A percentile compares a stretch with the other conserved stretches of the same genome.
Conservation (phyloP, 1,140 invertebrate species). For the Drosophila ambigua region DNA sequence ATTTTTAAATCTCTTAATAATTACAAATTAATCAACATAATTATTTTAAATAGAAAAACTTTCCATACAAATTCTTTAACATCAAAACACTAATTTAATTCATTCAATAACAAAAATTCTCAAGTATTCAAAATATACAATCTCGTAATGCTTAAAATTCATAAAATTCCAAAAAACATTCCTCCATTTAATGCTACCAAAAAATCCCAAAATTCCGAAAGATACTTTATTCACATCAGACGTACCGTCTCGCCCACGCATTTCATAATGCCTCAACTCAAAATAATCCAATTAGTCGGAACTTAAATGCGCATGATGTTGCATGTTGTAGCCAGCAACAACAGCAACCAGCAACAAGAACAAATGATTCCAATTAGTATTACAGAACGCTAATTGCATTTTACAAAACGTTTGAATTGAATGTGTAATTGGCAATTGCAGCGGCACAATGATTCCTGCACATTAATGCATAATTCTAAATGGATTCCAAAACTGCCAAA, state of each 20-base stretch:
- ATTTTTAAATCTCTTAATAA: too few relatives aligned
- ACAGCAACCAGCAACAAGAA: conserved; percentile 6
- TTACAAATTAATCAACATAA: too few relatives aligned
- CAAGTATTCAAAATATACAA: too few relatives aligned
- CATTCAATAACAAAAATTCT: too few relatives aligned
- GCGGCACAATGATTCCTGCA: conserved; percentile 51
- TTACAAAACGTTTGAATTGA: conserved; percentile 71
- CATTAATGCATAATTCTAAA: conserved; percentile 59
- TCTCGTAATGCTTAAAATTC: too few relatives aligned
- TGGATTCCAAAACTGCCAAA: conserved; percentile 40
- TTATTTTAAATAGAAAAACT: too few relatives aligned
- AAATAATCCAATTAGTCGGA: conserved; percentile 60
- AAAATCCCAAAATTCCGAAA: too few relatives aligned
- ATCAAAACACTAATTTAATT: too few relatives aligned
- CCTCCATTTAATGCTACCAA: too few relatives aligned
- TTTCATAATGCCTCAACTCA: conserved; percentile 27
- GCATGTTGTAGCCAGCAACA: not conserved
- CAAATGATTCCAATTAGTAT: conserved; percentile 59
- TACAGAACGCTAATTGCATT: conserved; percentile 75
- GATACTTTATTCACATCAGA: not conserved
- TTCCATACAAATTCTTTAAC: too few relatives aligned
- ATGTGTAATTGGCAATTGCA: conserved; percentile 68
- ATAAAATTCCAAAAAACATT: too few relatives aligned
- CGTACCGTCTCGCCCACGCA: not conserved
- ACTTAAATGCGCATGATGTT: conserved; percentile 41